Evolutionary conservation across 2,797 vertebrate species (phyloP), one percentile per base, ranked within the genome.

Genomic region (Otolemur crassicaudatus): DNA sequence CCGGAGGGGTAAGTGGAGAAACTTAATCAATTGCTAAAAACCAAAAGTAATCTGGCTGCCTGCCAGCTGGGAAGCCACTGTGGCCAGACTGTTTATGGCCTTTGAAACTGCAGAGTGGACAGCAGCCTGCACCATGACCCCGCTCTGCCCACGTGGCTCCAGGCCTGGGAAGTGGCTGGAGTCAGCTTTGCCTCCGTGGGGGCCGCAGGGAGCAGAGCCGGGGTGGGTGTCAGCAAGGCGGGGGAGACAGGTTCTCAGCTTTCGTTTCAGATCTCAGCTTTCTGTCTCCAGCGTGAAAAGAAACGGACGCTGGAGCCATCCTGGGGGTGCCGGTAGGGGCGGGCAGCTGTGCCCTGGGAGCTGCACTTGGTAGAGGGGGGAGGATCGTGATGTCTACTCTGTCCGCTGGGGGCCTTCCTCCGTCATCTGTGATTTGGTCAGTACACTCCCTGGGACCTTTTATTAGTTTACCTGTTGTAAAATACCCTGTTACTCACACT

Each of bases 11-110:
- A 22, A 22, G 75, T 20, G 23, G 83, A 89, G 95, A 86, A 86
- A 94, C 76, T 70, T 82, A 37, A 95, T 97, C 96, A 80, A 80
- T 93, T 92, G 94, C 89, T 93, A 16, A 91, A 86, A 91, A 92
- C 86, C 82, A 91, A 95, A 96, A 95, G 43, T n/a, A 76, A 88
- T 56, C 90, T 65, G 9, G 89, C 93, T 9, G 27, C 81, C 34
- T 8, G 69, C 96, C 87, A 23, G 46, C 70, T 46, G 83, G 4
- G 80, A 70, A 60, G 82, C 81, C 3, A 0, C 73, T 29, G 1
- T 0, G 8, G 61, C 34, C 31, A 4, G 80, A 69, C 94, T 83
- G 91, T 88, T 89, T 34, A 87, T 0, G 7, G 81, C 23, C 49
- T 87, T 3, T 2, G 75, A 49, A 75, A 25, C 40, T 43, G 70